These are phyloP conservation scores for Drosophila monieri DNA, from an alignment of 2,888 invertebrate genomes.

Conservation along the genomic window DNA sequence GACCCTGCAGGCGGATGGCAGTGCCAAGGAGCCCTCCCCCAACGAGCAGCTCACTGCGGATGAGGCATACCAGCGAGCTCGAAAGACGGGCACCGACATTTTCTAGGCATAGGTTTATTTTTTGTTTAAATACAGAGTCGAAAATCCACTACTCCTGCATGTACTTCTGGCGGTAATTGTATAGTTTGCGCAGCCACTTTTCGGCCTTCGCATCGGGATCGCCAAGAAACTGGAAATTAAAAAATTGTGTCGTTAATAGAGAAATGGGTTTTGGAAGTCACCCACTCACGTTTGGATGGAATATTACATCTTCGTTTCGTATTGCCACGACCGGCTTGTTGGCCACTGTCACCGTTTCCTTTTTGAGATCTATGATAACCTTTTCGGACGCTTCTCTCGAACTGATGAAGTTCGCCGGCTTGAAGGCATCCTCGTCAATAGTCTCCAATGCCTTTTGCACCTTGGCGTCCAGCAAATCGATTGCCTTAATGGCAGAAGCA, in stretches of 20 bases:
- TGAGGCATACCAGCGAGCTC: slow-evolving; percentile 89
- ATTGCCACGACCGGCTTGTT: slow-evolving; percentile 40
- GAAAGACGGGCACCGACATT: slow-evolving; percentile 92
- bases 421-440: slow-evolving; percentile 89
- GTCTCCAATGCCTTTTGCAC: slow-evolving; percentile 86
- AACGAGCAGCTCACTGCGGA: slow-evolving; percentile 89
- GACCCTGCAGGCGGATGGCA: slow-evolving; percentile 89
- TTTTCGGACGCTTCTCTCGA: slow-evolving; percentile 85
- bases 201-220: slow-evolving; percentile 89
- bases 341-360: slow-evolving; percentile 89
- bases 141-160: slow-evolving; percentile 83
- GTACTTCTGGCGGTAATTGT: slow-evolving; percentile 87
- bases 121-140: slow-evolving; percentile 51
- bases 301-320: slow-evolving; percentile 86
- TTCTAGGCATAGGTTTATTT: slow-evolving; percentile 84
- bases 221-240: slow-evolving; percentile 86
- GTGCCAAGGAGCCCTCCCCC: slow-evolving; percentile 88
- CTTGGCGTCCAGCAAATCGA: slow-evolving; percentile 72
- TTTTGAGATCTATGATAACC: slow-evolving; percentile 89
- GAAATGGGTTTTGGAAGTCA: background rate
- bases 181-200: slow-evolving; percentile 90
- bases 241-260: background rate
- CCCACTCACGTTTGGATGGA: slow-evolving; percentile 87
- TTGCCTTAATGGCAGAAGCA: slow-evolving; percentile 48
- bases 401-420: slow-evolving; percentile 86